Evolutionary conservation across 2,113 vertebrate species (phyloP), one percentile per base, ranked within the genome.

Genomic region (Eublepharis macularius): DNA sequence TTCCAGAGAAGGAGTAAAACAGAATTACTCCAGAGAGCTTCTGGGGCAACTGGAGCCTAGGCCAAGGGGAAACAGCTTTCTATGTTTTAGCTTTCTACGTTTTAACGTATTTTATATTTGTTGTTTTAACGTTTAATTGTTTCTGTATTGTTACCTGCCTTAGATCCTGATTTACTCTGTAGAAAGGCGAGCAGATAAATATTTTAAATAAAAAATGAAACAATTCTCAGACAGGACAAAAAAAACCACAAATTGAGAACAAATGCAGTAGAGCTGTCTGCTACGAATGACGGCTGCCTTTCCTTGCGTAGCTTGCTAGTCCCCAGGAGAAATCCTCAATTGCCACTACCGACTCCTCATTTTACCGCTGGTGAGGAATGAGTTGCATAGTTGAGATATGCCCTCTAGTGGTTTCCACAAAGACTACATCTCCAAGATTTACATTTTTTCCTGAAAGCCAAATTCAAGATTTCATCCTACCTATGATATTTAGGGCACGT

Each of bases 311-410:
- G 73, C 16, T 65, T 83, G 54, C 43, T 49, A 16, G 16, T n/a
- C 63, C 41, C n/a, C 29, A 19, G 69, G 36, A 74, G 72, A 60
- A 57, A 74, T 24, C 21, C 21, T 21, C 19, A 26, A 34, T 36
- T 57, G 3, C 34, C 12, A 7, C 43, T n/a, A 80, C 39, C 26
- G 70, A 63, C 26, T 39, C 12, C 43, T 6, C 43, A 21, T 43
- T 41, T 24, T 75, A 57, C 34, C 41, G 45, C 11, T n/a, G 34
- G 13, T 9, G 21, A 49, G 41, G 13, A 6, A 3, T 19, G 1
- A 2, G 45, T 34, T 68, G 6, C n/a, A 2, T n/a, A 72, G 82
- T 49, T 54, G 43, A 63, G 6, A 0, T 0, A 16, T 36, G 19
- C 60, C 49, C 77, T 76, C 84, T 72, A 12, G 43, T 12, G 26